Conservation (phyloP, 2,797 vertebrate species). For the Peromyscus melanophrys region DNA sequence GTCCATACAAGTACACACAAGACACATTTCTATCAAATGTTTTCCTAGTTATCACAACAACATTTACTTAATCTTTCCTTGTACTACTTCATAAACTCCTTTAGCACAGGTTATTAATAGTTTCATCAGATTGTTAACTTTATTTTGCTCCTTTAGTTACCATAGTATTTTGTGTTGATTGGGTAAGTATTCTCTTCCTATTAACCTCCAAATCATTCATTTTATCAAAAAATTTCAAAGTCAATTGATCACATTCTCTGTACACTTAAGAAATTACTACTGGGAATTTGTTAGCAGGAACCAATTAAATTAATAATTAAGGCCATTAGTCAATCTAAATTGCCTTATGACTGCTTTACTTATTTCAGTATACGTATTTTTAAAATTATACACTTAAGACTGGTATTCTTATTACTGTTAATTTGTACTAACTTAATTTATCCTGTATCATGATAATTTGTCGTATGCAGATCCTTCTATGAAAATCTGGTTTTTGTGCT, state of each 20-base stretch:
- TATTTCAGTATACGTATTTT: conserved; percentile 30
- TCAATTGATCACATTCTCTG: neutral
- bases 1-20: neutral
- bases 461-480: neutral
- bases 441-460: neutral
- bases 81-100: neutral
- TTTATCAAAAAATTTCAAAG: conserved; percentile 32
- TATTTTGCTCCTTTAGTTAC: neutral
- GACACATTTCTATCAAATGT: neutral
- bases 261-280: neutral
- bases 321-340: conserved; percentile 6
- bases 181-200: neutral
- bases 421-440: neutral
- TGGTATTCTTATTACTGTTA: neutral
- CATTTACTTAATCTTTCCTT: neutral
- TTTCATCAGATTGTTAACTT: neutral
- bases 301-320: conserved; percentile 22
- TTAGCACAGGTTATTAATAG: neutral
- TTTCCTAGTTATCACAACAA: neutral
- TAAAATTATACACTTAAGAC: neutral
- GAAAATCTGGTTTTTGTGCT: neutral
- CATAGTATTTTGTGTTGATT: neutral
- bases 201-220: conserved; percentile 6
- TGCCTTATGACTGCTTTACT: neutral
- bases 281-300: neutral